phyloP scores from a whole-genome alignment of 2,888 invertebrate genomes.

The Synanthedon vespiformis region DNA sequence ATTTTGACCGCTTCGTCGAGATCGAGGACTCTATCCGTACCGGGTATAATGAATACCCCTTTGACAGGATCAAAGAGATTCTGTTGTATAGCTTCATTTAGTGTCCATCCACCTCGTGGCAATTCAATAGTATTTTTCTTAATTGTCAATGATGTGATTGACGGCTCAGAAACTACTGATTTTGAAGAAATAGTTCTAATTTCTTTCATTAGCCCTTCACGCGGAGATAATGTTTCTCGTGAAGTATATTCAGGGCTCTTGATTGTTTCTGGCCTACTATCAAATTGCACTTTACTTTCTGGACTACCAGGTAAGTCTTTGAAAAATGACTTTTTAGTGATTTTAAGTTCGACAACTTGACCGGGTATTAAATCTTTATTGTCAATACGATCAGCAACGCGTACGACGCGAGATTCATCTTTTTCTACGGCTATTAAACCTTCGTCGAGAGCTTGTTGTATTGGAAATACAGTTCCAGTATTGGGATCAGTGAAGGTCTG shows the following conservation, averaged over 20 bases:
- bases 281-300: conserved; percentile 60
- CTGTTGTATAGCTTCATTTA: conserved; percentile 85
- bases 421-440: conserved; percentile 76
- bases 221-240: conserved; percentile 26
- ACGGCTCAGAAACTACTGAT: conserved; percentile 53
- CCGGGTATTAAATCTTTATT: conserved; percentile 54
- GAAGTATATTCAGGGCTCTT: conserved; percentile 68
- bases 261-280: conserved; percentile 67
- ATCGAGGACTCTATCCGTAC: conserved; percentile 85
- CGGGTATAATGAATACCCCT: conserved; percentile 88
- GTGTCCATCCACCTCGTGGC: conserved; percentile 85
- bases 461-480: conserved; percentile 78
- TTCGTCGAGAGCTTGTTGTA: conserved; percentile 82
- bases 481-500: conserved; percentile 83
- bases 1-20: conserved; percentile 90
- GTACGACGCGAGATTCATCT: conserved; percentile 50
- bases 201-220: conserved; percentile 32
- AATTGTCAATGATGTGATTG: conserved; percentile 59
- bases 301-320: conserved; percentile 58
- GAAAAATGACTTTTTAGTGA: conserved; percentile 63
- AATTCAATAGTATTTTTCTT: conserved; percentile 82
- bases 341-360: conserved; percentile 63
- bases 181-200: conserved; percentile 52
- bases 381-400: conserved; percentile 44
- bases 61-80: conserved; percentile 84